phyloP scores from a whole-genome alignment of 2,888 invertebrate genomes.

The Eremobia ochroleuca region DNA sequence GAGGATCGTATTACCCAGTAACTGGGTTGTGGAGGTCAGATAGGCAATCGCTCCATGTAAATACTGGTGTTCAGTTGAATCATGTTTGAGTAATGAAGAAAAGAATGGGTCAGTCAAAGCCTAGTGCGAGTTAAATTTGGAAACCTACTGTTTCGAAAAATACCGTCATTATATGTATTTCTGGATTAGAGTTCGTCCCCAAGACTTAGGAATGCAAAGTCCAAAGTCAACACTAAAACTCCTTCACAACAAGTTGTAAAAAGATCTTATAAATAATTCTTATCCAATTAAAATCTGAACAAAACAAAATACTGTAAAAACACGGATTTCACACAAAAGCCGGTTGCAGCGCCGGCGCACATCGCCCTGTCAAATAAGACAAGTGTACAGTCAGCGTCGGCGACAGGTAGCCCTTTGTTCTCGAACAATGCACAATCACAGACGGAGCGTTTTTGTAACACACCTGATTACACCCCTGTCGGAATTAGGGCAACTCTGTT shows the following conservation, averaged over 20 bases:
- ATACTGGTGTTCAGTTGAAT: background rate
- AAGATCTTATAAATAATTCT: slow-evolving; percentile 44
- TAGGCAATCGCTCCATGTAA: background rate
- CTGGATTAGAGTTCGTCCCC: background rate
- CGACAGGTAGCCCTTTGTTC: slow-evolving; percentile 84
- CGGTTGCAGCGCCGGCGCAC: slow-evolving; percentile 57
- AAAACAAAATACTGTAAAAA: slow-evolving; percentile 56
- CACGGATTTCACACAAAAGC: slow-evolving; percentile 54
- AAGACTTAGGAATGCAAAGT: background rate
- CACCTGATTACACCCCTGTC: slow-evolving; percentile 74
- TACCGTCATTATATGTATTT: background rate
- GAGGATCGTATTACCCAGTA: background rate
- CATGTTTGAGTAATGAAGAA: too few species aligned
- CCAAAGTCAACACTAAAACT: slow-evolving; percentile 1
- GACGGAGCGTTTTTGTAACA: slow-evolving; percentile 72
- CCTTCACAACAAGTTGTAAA: slow-evolving; percentile 4
- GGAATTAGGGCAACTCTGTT: slow-evolving; percentile 55
- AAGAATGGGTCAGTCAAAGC: background rate
- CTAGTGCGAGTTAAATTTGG: background rate
- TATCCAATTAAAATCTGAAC: slow-evolving; percentile 51
- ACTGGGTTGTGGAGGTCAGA: background rate
- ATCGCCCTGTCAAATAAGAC: slow-evolving; percentile 67
- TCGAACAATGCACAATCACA: slow-evolving; percentile 78
- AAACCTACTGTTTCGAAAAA: background rate
- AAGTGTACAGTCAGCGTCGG: slow-evolving; percentile 71